These are phyloP conservation scores for Dermatemys mawii DNA, from an alignment of 2,113 vertebrate genomes.

Conservation along the genomic window DNA sequence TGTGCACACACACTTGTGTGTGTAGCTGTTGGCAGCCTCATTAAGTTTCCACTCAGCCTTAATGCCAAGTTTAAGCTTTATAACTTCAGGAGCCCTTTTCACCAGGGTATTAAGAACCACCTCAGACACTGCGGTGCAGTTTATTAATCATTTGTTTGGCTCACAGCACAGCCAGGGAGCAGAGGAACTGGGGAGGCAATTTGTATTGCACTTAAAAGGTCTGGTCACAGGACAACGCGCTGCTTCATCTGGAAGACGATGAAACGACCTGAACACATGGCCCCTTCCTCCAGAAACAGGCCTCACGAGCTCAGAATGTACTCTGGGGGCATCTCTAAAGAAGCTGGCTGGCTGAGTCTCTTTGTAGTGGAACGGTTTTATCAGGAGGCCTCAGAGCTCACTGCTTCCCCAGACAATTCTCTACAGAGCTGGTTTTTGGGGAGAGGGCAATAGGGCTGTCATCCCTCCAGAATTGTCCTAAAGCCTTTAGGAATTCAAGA, in stretches of 20 bases:
- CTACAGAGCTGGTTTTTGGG: background rate
- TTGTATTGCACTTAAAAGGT: background rate
- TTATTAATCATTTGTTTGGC: slow-evolving; percentile 64
- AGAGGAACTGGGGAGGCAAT: background rate
- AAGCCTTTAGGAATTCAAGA: background rate
- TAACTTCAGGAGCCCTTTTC: slow-evolving; percentile 73
- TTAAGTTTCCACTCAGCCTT: slow-evolving; percentile 63
- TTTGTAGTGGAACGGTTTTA: background rate
- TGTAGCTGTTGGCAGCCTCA: slow-evolving; percentile 67
- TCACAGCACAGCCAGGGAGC: background rate
- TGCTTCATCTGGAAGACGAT: background rate
- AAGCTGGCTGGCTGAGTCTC: background rate
- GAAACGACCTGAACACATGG: background rate
- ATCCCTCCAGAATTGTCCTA: background rate
- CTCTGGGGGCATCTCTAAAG: background rate
- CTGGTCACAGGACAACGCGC: background rate
- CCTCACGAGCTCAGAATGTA: background rate
- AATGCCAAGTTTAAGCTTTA: slow-evolving; percentile 77
- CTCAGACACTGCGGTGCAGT: slow-evolving; percentile 67
- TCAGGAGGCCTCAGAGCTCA: background rate
- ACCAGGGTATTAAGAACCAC: slow-evolving; percentile 73
- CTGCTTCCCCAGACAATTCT: background rate
- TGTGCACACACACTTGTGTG: background rate
- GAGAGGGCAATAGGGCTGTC: background rate
- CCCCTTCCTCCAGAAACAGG: background rate